Evolutionary conservation across 2,888 invertebrate genomes (phyloP).

Genomic region (Caenorhabditis macrosperma): DNA sequence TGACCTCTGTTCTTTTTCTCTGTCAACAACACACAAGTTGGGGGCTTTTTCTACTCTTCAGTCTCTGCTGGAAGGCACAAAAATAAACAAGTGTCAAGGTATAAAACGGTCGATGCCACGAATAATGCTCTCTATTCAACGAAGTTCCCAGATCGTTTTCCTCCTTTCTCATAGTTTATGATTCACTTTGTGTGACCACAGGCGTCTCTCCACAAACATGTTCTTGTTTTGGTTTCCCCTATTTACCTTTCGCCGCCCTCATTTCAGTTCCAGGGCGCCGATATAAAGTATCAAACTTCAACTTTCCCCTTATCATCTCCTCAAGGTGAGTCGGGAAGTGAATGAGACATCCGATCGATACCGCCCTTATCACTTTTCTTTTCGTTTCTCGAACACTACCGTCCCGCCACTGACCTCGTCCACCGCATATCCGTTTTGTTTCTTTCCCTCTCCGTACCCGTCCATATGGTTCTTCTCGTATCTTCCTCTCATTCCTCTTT

Average conservation of each 20-base stretch:
- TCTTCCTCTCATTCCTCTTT: neutral
- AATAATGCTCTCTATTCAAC: too few species aligned
- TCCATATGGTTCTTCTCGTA: neutral
- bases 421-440: constrained; percentile 44
- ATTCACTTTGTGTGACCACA: constrained; percentile 25
- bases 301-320: constrained; percentile 1
- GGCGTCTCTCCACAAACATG: constrained; percentile 42
- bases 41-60: neutral
- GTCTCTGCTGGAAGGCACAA: neutral
- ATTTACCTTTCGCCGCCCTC: constrained; percentile 14
- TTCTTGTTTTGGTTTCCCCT: constrained; percentile 42
- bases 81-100: neutral
- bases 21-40: neutral
- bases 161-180: constrained; percentile 2
- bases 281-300: neutral
- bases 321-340: constrained; percentile 17
- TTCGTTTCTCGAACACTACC: constrained; percentile 41
- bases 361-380: constrained; percentile 42
- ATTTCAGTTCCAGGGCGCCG: too few species aligned
- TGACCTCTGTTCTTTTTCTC: constrained; percentile 1
- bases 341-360: constrained; percentile 38
- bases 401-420: constrained; percentile 42
- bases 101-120: neutral
- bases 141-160: neutral
- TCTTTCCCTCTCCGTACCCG: constrained; percentile 32